These are phyloP conservation scores for Zygaena filipendulae DNA, from an alignment of 2,888 invertebrate species.

Conservation along the genomic window DNA sequence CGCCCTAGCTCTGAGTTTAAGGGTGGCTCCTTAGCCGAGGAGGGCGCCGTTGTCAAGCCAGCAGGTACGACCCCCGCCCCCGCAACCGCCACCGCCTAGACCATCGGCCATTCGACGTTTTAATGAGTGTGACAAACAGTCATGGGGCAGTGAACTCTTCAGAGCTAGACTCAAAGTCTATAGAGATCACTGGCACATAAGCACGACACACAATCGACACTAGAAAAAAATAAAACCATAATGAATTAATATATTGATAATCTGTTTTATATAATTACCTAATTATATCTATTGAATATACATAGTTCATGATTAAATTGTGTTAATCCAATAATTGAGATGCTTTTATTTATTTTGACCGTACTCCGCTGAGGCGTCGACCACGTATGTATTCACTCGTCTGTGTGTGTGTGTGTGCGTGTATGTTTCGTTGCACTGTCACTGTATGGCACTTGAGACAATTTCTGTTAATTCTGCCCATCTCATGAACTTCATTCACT, in stretches of 20 bases:
- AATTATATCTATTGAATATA: constrained; percentile 55
- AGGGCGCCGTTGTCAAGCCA: constrained; percentile 47
- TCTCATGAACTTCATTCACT: constrained; percentile 48
- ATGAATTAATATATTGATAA: too few relatives aligned
- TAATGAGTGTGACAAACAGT: constrained; percentile 52
- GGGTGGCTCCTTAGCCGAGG: constrained; percentile 67
- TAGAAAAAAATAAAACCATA: constrained; percentile 55
- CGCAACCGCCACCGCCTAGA: constrained; percentile 51
- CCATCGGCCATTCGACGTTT: constrained; percentile 51
- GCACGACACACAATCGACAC: constrained; percentile 61
- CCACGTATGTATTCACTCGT: constrained; percentile 67
- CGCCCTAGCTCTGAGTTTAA: constrained; percentile 91
- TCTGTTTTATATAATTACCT: constrained; percentile 67
- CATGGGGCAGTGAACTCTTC: constrained; percentile 55
- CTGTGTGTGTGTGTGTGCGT: constrained; percentile 64
- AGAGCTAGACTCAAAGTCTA: constrained; percentile 20
- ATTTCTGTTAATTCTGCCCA: constrained; percentile 33
- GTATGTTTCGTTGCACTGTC: constrained; percentile 63
- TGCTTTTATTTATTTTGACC: constrained; percentile 68
- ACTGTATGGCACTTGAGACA: constrained; percentile 49
- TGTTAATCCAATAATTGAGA: constrained; percentile 66
- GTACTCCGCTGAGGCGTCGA: constrained; percentile 65
- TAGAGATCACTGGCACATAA: constrained; percentile 55
- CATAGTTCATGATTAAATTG: constrained; percentile 69
- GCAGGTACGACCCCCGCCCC: constrained; percentile 46